Evolutionary conservation across 2,113 vertebrate genomes (phyloP).

Genomic region (Pheucticus melanocephalus): DNA sequence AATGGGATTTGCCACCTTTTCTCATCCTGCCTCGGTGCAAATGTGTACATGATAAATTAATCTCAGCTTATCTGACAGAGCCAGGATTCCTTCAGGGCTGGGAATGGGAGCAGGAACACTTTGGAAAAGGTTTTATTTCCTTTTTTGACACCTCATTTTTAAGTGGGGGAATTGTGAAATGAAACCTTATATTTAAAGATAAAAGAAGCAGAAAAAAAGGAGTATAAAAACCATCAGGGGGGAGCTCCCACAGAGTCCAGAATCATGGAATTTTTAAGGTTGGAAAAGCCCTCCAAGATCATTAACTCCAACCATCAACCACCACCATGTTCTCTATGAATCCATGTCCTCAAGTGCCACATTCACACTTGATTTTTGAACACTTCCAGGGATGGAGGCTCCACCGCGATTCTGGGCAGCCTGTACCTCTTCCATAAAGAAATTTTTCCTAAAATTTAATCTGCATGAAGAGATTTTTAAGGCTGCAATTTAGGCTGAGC

Average conservation of each 20-base stretch:
- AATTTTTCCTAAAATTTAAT: not conserved
- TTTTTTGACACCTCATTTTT: not conserved
- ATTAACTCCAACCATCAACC: not conserved
- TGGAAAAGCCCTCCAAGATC: not conserved
- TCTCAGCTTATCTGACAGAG: not conserved
- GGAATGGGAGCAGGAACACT: not conserved
- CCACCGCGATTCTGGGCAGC: not conserved
- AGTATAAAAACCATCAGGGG: rapidly evolving
- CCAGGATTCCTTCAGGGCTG: not conserved
- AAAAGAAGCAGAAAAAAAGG: not conserved
- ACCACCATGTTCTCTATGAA: not conserved
- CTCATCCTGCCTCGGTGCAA: not conserved
- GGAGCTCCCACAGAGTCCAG: not conserved
- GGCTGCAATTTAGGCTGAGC: not conserved
- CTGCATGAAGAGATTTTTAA: not conserved
- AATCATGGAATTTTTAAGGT: not conserved
- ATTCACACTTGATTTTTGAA: rapidly evolving
- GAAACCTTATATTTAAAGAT: not conserved
- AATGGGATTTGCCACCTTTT: not conserved
- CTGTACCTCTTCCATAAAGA: not conserved
- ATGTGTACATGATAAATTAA: not conserved
- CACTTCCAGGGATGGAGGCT: not conserved
- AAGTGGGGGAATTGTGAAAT: not conserved
- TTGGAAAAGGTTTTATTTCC: not conserved
- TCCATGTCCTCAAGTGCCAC: no score